phyloP scores from a whole-genome alignment of 2,888 invertebrate genomes.

The Romanomermis culicivorax region DNA sequence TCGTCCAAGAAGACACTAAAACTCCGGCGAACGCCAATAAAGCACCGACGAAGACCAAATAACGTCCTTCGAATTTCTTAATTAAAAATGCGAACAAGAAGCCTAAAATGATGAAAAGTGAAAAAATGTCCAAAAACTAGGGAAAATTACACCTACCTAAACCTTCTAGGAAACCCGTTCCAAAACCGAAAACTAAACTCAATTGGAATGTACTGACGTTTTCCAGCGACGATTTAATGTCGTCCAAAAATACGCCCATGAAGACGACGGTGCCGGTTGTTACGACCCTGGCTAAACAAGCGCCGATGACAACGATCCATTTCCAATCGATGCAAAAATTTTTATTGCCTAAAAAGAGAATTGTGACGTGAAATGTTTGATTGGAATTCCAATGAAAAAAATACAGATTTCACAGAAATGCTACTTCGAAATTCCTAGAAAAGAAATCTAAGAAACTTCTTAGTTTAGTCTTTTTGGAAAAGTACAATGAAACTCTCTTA shows the following conservation, averaged over 20 bases:
- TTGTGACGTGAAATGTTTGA: no score
- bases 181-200: neutral
- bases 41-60: neutral
- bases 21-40: neutral
- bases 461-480: no score
- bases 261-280: neutral
- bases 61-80: neutral
- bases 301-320: neutral
- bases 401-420: no score
- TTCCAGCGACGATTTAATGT: neutral
- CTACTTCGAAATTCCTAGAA: no score
- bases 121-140: neutral
- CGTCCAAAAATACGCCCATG: neutral
- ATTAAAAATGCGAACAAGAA: neutral
- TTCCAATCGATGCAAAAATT: conserved; percentile 1
- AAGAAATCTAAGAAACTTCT: no score
- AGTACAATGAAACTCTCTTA: no score
- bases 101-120: neutral
- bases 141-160: neutral
- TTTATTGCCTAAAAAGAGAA: no score
- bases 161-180: neutral
- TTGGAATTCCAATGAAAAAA: no score
- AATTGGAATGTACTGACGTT: neutral
- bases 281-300: neutral
- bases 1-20: neutral